Base-by-base conservation (phyloP, 2,797 vertebrate genomes). In the Anguilla marmorata region DNA sequence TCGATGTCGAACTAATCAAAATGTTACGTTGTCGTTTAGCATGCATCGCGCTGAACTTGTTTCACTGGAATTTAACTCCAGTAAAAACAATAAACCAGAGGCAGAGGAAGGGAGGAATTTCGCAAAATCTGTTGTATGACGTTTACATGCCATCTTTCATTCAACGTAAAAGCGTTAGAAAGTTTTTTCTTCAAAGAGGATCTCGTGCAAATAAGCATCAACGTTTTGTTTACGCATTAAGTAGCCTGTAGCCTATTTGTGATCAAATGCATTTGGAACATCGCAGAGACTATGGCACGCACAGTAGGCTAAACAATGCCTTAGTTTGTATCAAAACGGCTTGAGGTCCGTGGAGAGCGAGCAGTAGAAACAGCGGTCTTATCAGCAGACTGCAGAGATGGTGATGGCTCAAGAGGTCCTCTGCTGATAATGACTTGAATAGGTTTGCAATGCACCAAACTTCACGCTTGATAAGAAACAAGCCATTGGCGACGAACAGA, bases 371-470 rank as follows among this genome's bases (percentile, higher is more conserved):
- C 93, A 94, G 94, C 95, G 95, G 94, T 93, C 94, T 96, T 96
- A 97, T 97, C 96, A 95, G 94, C 93, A 91, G 88, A 91, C 90
- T 93, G 95, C 96, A 96, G 96, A 94, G 94, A 95, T 91, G 93
- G 94, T 93, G 94, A 94, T 93, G 94, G 94, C 94, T 95, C 88
- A 87, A 96, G 94, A 96, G 95, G 95, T 95, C 94, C 93, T 95
- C 92, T 90, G 89, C 92, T 94, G 95, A 96, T 96, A 96, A 96
- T 95, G 93, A 93, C 93, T 94, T 94, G 95, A 95, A 96, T 95
- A 94, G 93, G 94, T 94, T 95, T 95, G 93, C 94, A 93, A 92
- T 91, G 92, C 72, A 21, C 94, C 94, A 94, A 96, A 96, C 95
- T 96, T 96, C 94, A 95, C 89, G 91, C 94, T 95, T 94, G 92